phyloP scores from a whole-genome alignment of 2,113 vertebrate species.

The Donacobius atricapilla region DNA sequence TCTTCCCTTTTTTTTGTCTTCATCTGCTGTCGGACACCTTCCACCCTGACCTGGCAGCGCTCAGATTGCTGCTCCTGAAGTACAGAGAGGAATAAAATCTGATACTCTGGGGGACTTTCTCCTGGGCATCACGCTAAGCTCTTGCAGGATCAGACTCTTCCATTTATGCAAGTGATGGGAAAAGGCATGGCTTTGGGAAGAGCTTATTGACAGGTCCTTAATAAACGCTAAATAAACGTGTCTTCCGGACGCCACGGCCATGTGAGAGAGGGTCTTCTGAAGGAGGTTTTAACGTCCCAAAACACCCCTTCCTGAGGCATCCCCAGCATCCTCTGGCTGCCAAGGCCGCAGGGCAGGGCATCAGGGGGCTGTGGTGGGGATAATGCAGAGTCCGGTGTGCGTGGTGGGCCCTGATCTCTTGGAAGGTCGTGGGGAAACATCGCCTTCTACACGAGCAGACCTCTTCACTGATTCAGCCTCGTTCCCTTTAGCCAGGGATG shows the following conservation, averaged over 20 bases:
- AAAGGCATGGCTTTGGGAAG: neutral
- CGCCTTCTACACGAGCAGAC: neutral
- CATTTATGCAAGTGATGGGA: neutral
- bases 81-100: neutral
- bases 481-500: accelerated
- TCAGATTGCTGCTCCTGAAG: neutral
- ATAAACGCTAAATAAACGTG: neutral
- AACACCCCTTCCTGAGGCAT: neutral
- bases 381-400: neutral
- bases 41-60: neutral
- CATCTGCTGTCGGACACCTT: neutral
- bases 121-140: neutral
- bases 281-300: neutral
- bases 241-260: accelerated
- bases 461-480: accelerated
- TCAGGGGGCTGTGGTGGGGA: neutral
- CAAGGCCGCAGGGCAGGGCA: neutral
- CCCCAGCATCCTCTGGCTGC: neutral
- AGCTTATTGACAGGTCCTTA: neutral
- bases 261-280: neutral
- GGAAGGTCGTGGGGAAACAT: neutral
- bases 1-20: neutral
- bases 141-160: neutral
- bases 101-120: neutral
- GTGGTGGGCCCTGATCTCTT: accelerated